Base-by-base conservation (phyloP, 2,888 invertebrate genomes). In the Nematopogon swammerdamellus region DNA sequence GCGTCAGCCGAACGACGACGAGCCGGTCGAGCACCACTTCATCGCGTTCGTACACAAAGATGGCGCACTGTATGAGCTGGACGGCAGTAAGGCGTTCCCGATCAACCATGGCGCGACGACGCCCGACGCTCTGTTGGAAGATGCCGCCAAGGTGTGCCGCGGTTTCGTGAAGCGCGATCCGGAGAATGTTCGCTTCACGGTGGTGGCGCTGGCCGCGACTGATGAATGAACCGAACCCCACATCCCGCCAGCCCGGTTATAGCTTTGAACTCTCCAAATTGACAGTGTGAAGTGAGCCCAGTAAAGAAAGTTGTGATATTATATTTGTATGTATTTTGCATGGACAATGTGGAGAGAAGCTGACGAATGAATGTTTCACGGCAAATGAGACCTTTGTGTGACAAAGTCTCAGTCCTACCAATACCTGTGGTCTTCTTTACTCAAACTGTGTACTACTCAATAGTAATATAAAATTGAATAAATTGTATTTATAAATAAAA, bases 81-180 rank as follows among this genome's bases (percentile, higher is more conserved):
- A 89, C 81, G 77, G 76, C 16, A 70, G 77, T 63, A 81, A 72
- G 55, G 56, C 86, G 18, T 85, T 83, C 56, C 95, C 96, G 1
- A 85, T 95, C 25, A 85, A 85, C 61, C 95, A 95, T 68, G 95
- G 95, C 1, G 56, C 81, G 45, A 89, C 93, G 1, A 82, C 83
- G 45, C 70, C 83, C 2, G 91, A 91, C 6, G 82, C 81, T 18
- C 83, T 96, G 46, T 72, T 95, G 36, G 84, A 89, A 79, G 93
- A 95, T 70, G 88, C 94, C 5, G 91, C 90, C 1, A 85, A 83
- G 54, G 85, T 95, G 16, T 92, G 94, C 67, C 86, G 86, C 58
- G 81, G 87, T 60, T 96, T 92, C 64, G 94, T 96, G 80, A 85
- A 83, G 45, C 82, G 91, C 50, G 93, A 95, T 68, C 92, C 95